Conservation (phyloP, 2,797 vertebrate species). For the Gambelia wislizenii region DNA sequence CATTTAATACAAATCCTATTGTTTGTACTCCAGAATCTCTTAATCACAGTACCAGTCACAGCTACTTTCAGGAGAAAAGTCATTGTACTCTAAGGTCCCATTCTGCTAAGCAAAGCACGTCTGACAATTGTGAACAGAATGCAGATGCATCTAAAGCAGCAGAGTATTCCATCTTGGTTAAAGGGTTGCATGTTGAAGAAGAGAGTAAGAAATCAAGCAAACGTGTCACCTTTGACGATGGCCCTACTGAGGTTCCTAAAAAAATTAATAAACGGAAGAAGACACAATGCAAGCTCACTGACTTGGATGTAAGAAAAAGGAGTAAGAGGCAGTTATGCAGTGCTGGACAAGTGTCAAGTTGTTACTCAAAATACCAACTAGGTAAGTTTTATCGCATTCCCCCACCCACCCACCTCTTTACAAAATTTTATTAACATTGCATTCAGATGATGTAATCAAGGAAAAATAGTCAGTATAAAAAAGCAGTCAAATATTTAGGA, state of each 20-base stretch:
- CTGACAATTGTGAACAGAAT: conserved; percentile 67
- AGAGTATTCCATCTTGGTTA: conserved; percentile 63
- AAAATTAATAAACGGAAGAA: conserved; percentile 82
- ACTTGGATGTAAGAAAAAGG: conserved; percentile 78
- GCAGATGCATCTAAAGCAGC: conserved; percentile 66
- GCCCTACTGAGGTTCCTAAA: conserved; percentile 71
- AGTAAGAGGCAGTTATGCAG: conserved; percentile 79
- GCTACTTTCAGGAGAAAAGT: conserved; percentile 71
- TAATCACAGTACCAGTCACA: conserved; percentile 65
- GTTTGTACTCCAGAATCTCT: conserved; percentile 73
- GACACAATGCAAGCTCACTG: conserved; percentile 78
- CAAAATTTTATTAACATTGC: conserved; percentile 72
- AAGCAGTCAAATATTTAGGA: conserved; percentile 9
- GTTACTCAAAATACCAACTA: conserved; percentile 90
- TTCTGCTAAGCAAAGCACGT: conserved; percentile 67
- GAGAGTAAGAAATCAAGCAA: conserved; percentile 70
- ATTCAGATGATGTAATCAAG: conserved; percentile 52
- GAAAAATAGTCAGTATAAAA: conserved; percentile 47
- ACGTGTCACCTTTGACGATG: conserved; percentile 64
- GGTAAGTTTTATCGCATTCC: conserved; percentile 84
- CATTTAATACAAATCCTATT: conserved; percentile 77
- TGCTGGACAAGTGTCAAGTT: conserved; percentile 81
- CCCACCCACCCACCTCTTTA: conserved; percentile 67
- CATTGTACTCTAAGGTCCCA: conserved; percentile 77
- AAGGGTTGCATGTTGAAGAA: conserved; percentile 67